Base-by-base conservation (phyloP, 2,113 vertebrate genomes). In the Coracopsis vasa region DNA sequence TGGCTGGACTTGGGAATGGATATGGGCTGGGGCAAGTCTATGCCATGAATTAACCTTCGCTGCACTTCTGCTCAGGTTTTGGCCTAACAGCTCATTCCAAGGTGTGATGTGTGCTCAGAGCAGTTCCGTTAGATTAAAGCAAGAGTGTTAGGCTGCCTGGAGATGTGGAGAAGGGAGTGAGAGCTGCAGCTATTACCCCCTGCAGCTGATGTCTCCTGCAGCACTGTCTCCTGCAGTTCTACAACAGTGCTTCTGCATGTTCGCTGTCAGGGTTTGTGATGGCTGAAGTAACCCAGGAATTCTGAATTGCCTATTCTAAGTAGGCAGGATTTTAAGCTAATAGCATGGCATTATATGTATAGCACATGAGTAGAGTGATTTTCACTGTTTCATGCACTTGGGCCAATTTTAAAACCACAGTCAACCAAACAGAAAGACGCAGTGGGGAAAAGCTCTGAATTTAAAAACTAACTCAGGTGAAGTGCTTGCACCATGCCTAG, bases 81-180 rank as follows among this genome's bases (percentile, higher is more conserved):
- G 60, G 6, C 9, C 28, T 25, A 56, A 65, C 27, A 50, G 29
- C 42, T 53, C 60, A 45, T 37, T 54, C 65, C 54, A 53, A 83
- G 56, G 42, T 0, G 0, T 14, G 18, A 39, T 28, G 3, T n/a
- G 27, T 8, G 29, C 56, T 88, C 2, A 0, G 10, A 56, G 8
- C 7, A 6, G 5, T 24, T 33, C 16, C 8, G 0, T 58, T 23
- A 33, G 4, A 3, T 64, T 37, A 60, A 71, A 65, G n/a, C 0
- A 0, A 47, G 31, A 47, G 21, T 10, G 5, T 54, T 41, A 45
- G 21, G 6, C 21, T 2, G 2, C 16, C 39, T 37, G 53, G 50
- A 12, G 11, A 31, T 1, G 0, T 19, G 19, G 29, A 56, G 28
- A 80, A 20, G 20, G 44, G 29, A 29, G 6, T 44, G 33, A 81